Percentiles rank a stretch among this genome's conserved stretches.
These are phyloP conservation scores for Indicator indicator DNA, from an alignment of 2,113 vertebrate species.

Conservation along the genomic window DNA sequence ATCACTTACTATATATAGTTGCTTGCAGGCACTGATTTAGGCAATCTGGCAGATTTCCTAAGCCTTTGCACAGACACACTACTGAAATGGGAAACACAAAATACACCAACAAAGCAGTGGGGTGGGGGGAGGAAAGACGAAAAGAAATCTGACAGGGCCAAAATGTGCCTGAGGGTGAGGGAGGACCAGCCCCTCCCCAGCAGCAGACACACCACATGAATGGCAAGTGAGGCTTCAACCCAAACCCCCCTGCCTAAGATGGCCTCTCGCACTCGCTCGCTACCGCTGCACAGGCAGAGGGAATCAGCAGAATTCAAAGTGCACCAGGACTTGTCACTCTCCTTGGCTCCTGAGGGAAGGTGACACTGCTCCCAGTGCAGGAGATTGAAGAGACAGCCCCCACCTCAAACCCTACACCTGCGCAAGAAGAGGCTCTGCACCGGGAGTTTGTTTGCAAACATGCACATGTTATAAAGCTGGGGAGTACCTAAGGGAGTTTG, in stretches of 20 bases:
- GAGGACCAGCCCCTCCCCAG: background rate
- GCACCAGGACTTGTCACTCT: background rate
- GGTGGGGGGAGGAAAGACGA: fast-evolving
- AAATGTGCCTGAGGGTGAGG: background rate
- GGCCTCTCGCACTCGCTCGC: background rate
- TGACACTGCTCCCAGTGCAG: background rate
- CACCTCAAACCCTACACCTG: background rate
- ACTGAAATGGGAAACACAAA: slow-evolving; percentile 1
- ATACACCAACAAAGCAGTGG: background rate
- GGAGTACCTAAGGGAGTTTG: background rate
- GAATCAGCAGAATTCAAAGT: background rate
- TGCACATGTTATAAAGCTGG: background rate
- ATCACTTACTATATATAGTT: slow-evolving; percentile 66
- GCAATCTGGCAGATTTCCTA: slow-evolving; percentile 63
- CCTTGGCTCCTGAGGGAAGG: fast-evolving
- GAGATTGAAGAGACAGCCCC: background rate
- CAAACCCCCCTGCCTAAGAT: slow-evolving; percentile 40
- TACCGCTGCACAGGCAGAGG: background rate
- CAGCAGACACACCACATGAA: background rate
- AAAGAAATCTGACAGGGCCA: background rate
- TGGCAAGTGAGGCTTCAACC: background rate
- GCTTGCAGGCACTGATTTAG: slow-evolving; percentile 63
- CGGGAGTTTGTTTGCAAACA: slow-evolving; percentile 55
- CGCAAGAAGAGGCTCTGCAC: background rate
- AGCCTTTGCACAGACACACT: slow-evolving; percentile 43